phyloP scores from a whole-genome alignment of 2,888 invertebrate species.

The Thera britannica region DNA sequence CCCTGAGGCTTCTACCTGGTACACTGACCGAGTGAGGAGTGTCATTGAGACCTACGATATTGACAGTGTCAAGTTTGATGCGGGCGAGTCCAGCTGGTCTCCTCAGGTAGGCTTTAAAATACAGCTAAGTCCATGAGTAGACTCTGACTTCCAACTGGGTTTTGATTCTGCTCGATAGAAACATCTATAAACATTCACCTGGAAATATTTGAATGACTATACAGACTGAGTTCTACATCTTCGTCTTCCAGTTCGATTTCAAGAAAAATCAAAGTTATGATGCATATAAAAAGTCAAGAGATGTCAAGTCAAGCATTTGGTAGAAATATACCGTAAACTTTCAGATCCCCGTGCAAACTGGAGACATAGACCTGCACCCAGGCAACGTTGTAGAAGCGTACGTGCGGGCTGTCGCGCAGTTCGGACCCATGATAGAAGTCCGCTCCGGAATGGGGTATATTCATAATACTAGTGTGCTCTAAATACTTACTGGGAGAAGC shows the following conservation, averaged over 20 bases:
- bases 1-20: slow-evolving; percentile 87
- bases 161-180: no score
- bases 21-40: slow-evolving; percentile 72
- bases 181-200: no score
- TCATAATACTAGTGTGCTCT: not conserved
- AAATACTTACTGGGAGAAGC: not conserved
- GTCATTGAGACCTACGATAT: slow-evolving; percentile 87
- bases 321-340: not conserved
- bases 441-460: slow-evolving; percentile 87
- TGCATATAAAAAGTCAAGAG: no score
- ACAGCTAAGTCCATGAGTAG: no score
- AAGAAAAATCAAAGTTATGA: no score
- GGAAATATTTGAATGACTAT: no score
- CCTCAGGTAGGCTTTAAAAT: slow-evolving; percentile 76
- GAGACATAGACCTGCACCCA: slow-evolving; percentile 82
- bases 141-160: no score
- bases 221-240: no score
- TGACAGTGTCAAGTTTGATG: slow-evolving; percentile 92
- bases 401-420: slow-evolving; percentile 82
- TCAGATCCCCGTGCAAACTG: slow-evolving; percentile 83
- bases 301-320: no score
- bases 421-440: slow-evolving; percentile 88
- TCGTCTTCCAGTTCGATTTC: no score
- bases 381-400: slow-evolving; percentile 84
- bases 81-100: slow-evolving; percentile 90